Evolutionary conservation across 2,113 vertebrate species (phyloP), one percentile per base, ranked within the genome.

Genomic region (Oncorhynchus tshawytscha): DNA sequence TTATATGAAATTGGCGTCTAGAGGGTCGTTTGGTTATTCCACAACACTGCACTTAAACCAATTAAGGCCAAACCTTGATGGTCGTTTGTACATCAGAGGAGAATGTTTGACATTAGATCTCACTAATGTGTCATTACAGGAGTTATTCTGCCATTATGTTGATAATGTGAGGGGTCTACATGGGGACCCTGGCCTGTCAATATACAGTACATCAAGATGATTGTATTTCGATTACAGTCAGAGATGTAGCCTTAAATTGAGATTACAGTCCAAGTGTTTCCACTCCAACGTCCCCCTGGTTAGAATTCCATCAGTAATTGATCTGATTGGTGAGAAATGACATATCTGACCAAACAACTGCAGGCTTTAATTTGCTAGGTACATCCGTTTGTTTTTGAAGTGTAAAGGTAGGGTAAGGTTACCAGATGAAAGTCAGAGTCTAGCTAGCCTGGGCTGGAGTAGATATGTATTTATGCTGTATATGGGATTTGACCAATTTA

Each of bases 41-140:
- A 87, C 86, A 87, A 88, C 82, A 51, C 81, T 29, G 74, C 78
- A 91, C 84, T 83, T 83, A 82, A 83, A 83, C 80, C 88, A 89
- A 89, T 92, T 88, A 91, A 82, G 78, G 77, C 29, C 67, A 70
- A 81, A 64, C 64, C 73, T 81, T 85, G 45, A 88, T 86, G 74
- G 84, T 48, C 75, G 67, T 73, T 80, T 83, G 78, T 78, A 85
- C 59, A 79, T 13, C 76, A 57, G 70, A 27, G 72, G 54, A 74
- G 18, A 6, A 15, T 57, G 54, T 18, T 45, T 45, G 15, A 57
- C 54, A 4, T 57, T 9, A 57, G 54, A 5, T 57, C 51, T 57
- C 3, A 57, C 13, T 57, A 18, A 18, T 57, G 39, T 45, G 39
- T 45, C 39, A 18, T 57, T 5, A 57, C 13, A 20, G 13, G 54